Evolutionary conservation across 2,888 invertebrate species (phyloP).

Genomic region (Callyntrura sp.): DNA sequence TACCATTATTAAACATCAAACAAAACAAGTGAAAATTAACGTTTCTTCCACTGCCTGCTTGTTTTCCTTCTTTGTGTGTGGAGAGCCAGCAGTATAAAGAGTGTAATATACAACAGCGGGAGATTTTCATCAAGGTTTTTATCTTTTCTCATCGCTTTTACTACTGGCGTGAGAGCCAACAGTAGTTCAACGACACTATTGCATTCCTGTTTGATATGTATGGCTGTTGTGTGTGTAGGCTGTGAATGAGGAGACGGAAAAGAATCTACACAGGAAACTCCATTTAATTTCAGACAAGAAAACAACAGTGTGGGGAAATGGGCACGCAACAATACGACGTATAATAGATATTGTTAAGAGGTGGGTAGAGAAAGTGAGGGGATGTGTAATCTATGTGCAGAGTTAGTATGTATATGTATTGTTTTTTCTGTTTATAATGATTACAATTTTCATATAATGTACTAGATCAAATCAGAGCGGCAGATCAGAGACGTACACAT

Average conservation of each 20-base stretch:
- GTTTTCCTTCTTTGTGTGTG: not conserved
- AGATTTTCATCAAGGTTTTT: constrained; percentile 52
- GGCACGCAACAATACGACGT: too few relatives aligned
- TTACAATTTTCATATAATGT: constrained; percentile 28
- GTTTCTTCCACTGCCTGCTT: constrained; percentile 22
- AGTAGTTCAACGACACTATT: not conserved
- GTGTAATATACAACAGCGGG: constrained; percentile 57
- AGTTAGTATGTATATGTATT: not conserved
- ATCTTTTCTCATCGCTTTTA: constrained; percentile 32
- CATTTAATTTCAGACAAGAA: not conserved
- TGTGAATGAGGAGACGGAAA: not conserved
- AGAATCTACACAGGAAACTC: not conserved
- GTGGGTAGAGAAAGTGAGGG: not conserved
- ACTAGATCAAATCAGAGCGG: not conserved
- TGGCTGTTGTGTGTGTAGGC: not conserved
- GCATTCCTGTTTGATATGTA: too few relatives aligned
- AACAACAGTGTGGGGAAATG: not conserved
- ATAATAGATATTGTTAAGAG: not conserved
- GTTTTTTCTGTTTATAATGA: constrained; percentile 10
- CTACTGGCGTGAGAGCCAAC: constrained; percentile 44
- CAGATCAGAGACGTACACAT: not conserved
- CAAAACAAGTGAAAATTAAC: constrained; percentile 61
- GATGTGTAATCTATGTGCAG: not conserved
- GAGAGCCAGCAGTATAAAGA: not conserved
- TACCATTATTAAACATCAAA: constrained; percentile 53